Conservation (phyloP, 2,113 vertebrate species). For the Strix uralensis region DNA sequence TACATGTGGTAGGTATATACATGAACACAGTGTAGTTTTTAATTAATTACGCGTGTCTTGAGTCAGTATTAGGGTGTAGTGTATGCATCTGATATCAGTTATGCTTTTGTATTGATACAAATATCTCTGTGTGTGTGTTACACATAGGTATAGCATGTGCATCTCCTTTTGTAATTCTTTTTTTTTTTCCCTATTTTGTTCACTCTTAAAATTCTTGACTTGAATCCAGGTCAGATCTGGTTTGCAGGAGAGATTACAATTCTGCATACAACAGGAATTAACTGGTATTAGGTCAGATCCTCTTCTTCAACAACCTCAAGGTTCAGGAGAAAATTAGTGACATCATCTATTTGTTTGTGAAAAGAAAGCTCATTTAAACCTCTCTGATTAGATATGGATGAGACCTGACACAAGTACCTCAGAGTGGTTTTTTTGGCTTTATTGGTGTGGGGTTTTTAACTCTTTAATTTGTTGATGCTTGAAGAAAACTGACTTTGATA, state of each 20-base stretch:
- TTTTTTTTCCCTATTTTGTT: background rate
- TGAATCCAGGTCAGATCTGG: constrained; percentile 50
- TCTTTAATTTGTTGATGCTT: background rate
- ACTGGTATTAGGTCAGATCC: constrained; percentile 53
- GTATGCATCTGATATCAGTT: background rate
- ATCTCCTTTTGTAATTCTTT: background rate
- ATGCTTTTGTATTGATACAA: background rate
- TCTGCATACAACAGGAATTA: constrained; percentile 48
- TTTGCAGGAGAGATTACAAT: constrained; percentile 44
- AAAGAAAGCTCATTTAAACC: background rate
- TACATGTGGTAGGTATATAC: background rate
- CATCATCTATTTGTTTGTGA: constrained; percentile 5
- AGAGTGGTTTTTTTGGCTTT: background rate
- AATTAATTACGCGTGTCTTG: background rate
- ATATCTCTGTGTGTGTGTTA: background rate
- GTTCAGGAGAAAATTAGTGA: constrained; percentile 35
- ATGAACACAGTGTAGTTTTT: background rate
- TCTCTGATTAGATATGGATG: background rate
- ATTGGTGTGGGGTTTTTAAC: background rate
- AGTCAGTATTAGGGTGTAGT: background rate
- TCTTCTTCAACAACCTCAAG: background rate
- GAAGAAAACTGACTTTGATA: background rate
- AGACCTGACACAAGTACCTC: background rate
- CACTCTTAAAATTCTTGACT: constrained; percentile 46
- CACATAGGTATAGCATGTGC: background rate